Evolutionary conservation across 2,888 invertebrate species (phyloP).

Genomic region (Lampropteryx suffumata): DNA sequence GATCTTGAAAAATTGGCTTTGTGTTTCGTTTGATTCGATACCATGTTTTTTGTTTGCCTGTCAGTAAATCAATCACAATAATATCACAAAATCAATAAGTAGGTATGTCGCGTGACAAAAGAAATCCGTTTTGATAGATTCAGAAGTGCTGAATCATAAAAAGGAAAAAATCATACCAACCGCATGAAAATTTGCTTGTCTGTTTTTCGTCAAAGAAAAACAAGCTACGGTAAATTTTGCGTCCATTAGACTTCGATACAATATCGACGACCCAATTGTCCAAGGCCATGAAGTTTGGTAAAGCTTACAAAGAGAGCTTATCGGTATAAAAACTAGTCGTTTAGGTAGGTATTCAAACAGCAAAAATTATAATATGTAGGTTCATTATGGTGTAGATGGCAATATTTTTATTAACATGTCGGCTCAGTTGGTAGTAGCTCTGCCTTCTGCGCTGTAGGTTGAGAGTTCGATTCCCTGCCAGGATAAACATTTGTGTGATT

Average conservation of each 20-base stretch:
- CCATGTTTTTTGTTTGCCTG: not conserved
- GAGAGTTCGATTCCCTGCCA: too few relatives aligned
- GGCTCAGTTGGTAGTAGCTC: too few relatives aligned
- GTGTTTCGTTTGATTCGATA: not conserved
- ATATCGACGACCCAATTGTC: constrained; percentile 17
- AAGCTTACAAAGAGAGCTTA: constrained; percentile 5
- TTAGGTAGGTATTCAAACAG: too few relatives aligned
- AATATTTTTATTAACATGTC: too few relatives aligned
- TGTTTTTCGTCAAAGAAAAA: constrained; percentile 34
- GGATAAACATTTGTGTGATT: too few relatives aligned
- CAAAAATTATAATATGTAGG: too few relatives aligned
- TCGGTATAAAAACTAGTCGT: not conserved
- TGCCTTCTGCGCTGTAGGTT: too few relatives aligned
- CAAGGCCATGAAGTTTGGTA: constrained; percentile 13
- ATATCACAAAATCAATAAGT: constrained; percentile 38
- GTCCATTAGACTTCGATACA: constrained; percentile 13
- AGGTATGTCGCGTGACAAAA: constrained; percentile 51
- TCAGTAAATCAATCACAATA: constrained; percentile 20
- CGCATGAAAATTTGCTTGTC: constrained; percentile 35
- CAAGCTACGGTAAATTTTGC: constrained; percentile 2
- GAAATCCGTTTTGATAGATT: constrained; percentile 46
- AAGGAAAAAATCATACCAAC: constrained; percentile 36
- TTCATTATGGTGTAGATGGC: too few relatives aligned
- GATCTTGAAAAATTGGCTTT: not conserved
- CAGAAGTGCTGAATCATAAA: constrained; percentile 55